Conservation (phyloP, 2,113 vertebrate species). For the Glaucidium brasilianum region DNA sequence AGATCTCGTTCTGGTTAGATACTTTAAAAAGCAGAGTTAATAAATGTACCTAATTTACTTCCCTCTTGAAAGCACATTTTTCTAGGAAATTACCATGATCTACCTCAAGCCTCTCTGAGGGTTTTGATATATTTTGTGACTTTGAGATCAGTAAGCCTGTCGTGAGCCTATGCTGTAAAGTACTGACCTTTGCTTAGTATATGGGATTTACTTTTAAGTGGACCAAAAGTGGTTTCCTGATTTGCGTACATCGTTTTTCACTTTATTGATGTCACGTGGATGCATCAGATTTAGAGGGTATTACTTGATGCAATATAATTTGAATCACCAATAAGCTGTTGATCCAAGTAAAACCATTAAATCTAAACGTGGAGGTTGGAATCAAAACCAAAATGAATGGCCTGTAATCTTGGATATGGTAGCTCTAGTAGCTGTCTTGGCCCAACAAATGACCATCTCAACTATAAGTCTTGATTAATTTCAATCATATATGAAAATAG, state of each 20-base stretch:
- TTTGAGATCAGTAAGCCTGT: not conserved
- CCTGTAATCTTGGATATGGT: not conserved
- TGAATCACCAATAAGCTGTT: not conserved
- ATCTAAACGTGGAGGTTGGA: not conserved
- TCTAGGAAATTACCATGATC: not conserved
- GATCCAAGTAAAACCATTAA: not conserved
- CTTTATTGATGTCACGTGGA: not conserved
- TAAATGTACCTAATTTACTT: not conserved
- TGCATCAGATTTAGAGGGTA: not conserved
- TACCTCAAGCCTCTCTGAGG: not conserved
- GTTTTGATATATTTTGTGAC: not conserved
- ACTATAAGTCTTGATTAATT: not conserved
- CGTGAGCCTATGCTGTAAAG: not conserved
- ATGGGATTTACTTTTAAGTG: not conserved
- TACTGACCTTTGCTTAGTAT: not conserved
- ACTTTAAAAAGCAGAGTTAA: not conserved
- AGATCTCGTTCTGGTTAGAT: not conserved
- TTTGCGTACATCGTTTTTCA: not conserved
- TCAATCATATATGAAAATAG: not conserved
- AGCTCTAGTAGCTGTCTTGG: not conserved
- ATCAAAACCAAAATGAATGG: not conserved
- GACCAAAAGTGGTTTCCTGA: not conserved
- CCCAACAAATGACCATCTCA: not conserved
- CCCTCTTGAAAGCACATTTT: not conserved
- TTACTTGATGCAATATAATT: not conserved